Evolutionary conservation across 2,113 vertebrate species (phyloP).

Genomic region (Neogobius melanostomus): DNA sequence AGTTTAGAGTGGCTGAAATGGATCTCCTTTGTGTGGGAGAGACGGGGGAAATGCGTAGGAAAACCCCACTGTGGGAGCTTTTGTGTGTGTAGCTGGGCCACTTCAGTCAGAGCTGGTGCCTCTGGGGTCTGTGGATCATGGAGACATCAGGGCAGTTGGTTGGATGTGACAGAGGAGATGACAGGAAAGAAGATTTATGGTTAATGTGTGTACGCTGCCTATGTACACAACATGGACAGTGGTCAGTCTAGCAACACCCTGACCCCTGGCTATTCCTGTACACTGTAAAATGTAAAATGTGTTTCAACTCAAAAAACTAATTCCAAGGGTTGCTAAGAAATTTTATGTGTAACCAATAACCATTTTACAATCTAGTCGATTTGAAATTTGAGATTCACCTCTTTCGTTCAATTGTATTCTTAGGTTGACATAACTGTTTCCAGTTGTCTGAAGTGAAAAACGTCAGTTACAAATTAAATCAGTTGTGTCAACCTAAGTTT

Average conservation of each 20-base stretch:
- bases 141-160: conserved; percentile 37
- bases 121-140: neutral
- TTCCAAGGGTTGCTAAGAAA: too few relatives aligned
- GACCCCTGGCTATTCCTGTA: conserved; percentile 47
- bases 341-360: too few relatives aligned
- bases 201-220: conserved; percentile 25
- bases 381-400: too few relatives aligned
- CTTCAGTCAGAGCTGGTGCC: conserved; percentile 8
- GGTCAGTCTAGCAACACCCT: conserved; percentile 21
- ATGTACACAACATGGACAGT: conserved; percentile 25
- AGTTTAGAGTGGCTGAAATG: conserved; percentile 69
- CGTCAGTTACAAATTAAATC: too few relatives aligned
- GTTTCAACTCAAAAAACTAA: too few relatives aligned
- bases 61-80: conserved; percentile 44
- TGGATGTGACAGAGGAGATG: conserved; percentile 20
- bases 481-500: too few relatives aligned
- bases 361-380: too few relatives aligned
- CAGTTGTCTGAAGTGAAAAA: too few relatives aligned
- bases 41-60: conserved; percentile 38
- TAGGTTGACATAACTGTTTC: too few relatives aligned
- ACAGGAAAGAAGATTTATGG: conserved; percentile 26
- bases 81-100: conserved; percentile 36
- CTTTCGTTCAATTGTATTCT: too few relatives aligned
- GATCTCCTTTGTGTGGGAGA: conserved; percentile 66
- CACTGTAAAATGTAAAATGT: too few relatives aligned